A percentile compares a stretch with the other conserved stretches of the same genome.
phyloP scores from a whole-genome alignment of 2,797 vertebrate genomes.

The Mus spretus region DNA sequence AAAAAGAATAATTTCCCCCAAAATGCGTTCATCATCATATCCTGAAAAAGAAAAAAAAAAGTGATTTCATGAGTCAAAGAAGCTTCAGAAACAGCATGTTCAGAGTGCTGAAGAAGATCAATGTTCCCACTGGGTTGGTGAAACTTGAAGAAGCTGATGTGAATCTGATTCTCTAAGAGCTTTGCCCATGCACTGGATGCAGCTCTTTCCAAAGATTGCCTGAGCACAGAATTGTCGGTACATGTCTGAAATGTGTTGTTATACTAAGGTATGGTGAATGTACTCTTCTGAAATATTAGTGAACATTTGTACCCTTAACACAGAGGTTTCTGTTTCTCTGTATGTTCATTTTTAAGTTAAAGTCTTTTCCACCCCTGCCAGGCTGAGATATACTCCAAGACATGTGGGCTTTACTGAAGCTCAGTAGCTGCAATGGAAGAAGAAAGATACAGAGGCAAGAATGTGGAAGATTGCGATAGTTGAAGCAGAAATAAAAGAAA shows the following conservation, averaged over 20 bases:
- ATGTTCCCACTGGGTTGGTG: background rate
- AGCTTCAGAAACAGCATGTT: slow-evolving; percentile 17
- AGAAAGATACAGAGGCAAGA: slow-evolving; percentile 81
- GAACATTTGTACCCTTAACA: slow-evolving; percentile 52
- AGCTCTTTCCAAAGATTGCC: slow-evolving; percentile 12
- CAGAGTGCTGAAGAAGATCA: slow-evolving; percentile 1
- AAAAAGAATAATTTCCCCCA: background rate
- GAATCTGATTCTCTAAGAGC: slow-evolving; percentile 10
- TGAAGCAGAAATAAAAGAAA: slow-evolving; percentile 86
- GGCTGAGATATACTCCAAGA: slow-evolving; percentile 52
- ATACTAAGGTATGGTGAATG: background rate
- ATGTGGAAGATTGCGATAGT: slow-evolving; percentile 82
- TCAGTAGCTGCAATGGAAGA: slow-evolving; percentile 78
- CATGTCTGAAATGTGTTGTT: background rate
- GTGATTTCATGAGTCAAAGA: background rate
- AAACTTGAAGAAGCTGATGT: slow-evolving; percentile 14
- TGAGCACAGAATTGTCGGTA: background rate
- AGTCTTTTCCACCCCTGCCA: slow-evolving; percentile 38
- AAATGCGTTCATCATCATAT: background rate
- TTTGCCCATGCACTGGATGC: background rate
- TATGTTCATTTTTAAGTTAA: slow-evolving; percentile 68
- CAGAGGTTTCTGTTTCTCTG: slow-evolving; percentile 39
- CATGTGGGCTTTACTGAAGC: slow-evolving; percentile 67
- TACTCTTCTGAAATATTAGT: slow-evolving; percentile 66
- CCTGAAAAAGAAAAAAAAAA: background rate